phyloP scores from a whole-genome alignment of 2,113 vertebrate genomes.

The Dinomys branickii region DNA sequence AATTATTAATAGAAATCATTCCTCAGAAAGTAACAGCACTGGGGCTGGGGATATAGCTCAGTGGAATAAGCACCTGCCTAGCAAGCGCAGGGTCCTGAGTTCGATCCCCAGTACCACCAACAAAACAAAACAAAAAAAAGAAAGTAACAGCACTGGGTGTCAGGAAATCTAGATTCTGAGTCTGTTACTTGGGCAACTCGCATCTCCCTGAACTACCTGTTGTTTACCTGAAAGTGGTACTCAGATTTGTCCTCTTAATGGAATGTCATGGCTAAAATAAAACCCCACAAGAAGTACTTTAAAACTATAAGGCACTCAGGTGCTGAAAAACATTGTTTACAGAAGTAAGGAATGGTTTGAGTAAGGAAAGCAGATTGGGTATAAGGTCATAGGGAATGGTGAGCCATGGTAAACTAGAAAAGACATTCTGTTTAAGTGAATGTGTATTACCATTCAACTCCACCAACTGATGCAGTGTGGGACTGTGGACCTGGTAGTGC shows the following conservation, averaged over 20 bases:
- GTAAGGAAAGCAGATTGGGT: not conserved
- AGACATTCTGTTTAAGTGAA: not conserved
- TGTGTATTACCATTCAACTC: not conserved
- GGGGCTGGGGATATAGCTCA: no score
- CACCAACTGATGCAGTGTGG: not conserved
- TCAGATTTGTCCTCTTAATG: not conserved
- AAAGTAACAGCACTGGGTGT: not conserved
- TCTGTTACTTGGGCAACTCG: constrained; percentile 47
- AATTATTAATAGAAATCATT: constrained; percentile 46
- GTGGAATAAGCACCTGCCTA: no score
- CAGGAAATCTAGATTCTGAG: constrained; percentile 24
- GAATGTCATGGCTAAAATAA: not conserved
- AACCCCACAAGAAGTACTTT: constrained; percentile 12
- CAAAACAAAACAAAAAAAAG: no score
- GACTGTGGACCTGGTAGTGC: not conserved
- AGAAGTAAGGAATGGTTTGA: not conserved
- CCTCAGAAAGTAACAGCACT: not conserved
- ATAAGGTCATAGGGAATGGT: not conserved
- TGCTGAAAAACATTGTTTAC: constrained; percentile 39
- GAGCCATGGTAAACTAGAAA: not conserved
- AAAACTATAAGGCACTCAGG: not conserved
- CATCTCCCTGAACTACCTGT: constrained; percentile 17
- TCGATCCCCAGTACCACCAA: no score
- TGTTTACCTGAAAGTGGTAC: not conserved
- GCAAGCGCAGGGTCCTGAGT: no score